Conservation (phyloP, 2,797 vertebrate species). For the Brotula barbata region DNA sequence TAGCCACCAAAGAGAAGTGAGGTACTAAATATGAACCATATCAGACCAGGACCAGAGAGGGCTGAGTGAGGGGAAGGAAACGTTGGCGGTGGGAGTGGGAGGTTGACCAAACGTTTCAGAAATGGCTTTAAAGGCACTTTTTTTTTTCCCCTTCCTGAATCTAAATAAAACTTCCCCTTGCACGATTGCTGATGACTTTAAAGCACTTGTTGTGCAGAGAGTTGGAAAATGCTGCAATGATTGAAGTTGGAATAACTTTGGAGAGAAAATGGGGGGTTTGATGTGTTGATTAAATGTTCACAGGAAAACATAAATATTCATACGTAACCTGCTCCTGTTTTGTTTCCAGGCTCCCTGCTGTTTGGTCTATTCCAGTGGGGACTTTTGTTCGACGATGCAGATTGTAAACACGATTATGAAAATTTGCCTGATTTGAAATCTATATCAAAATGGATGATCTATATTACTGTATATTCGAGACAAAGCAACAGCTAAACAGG, state of each 20-base stretch:
- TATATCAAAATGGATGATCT: constrained; percentile 13
- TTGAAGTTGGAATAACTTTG: constrained; percentile 25
- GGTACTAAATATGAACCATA: constrained; percentile 64
- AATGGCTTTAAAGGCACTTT: too few relatives aligned
- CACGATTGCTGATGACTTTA: constrained; percentile 1
- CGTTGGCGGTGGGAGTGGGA: constrained; percentile 7
- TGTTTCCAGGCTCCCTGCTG: constrained; percentile 8
- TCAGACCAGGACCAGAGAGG: constrained; percentile 39
- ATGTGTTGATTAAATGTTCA: constrained; percentile 23
- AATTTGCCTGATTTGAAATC: constrained; percentile 18
- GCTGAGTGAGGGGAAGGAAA: constrained; percentile 18
- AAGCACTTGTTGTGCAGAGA: constrained; percentile 9
- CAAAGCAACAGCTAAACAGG: too few relatives aligned
- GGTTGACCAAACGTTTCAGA: not conserved
- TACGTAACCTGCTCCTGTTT: constrained; percentile 11
- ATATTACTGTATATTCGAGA: not conserved
- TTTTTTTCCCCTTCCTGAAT: too few relatives aligned
- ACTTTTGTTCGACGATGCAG: constrained; percentile 9
- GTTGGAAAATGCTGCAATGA: constrained; percentile 20
- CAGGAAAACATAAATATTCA: constrained; percentile 35
- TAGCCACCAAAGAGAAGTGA: constrained; percentile 66
- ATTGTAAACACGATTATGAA: constrained; percentile 28
- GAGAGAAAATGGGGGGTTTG: constrained; percentile 47
- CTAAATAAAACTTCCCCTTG: not conserved
- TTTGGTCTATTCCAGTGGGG: constrained; percentile 10